Evolutionary conservation across 2,888 invertebrate genomes (phyloP).

Genomic region (Eupithecia abbreviata): DNA sequence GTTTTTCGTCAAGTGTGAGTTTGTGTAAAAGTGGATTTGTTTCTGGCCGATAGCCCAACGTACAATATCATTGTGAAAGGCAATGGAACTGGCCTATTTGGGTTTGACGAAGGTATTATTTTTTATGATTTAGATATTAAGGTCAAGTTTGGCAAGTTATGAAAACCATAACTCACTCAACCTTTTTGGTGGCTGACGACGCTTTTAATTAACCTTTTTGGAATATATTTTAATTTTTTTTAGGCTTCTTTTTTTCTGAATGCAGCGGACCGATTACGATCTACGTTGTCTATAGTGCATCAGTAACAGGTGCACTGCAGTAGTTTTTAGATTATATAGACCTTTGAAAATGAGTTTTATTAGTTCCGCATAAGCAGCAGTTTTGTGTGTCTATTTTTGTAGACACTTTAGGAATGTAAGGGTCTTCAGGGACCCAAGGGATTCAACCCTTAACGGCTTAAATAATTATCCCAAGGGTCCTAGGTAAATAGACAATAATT

Average conservation of each 20-base stretch:
- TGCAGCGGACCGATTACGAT: not conserved
- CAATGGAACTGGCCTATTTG: slow-evolving; percentile 73
- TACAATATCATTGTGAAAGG: slow-evolving; percentile 82
- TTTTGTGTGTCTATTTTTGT: not conserved
- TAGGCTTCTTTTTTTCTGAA: not conserved
- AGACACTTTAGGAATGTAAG: not conserved
- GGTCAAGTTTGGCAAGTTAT: slow-evolving; percentile 10
- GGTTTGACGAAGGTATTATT: slow-evolving; percentile 71
- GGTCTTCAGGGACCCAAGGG: not conserved
- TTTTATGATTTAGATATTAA: slow-evolving; percentile 23
- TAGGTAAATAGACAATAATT: not conserved
- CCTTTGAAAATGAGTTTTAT: not conserved
- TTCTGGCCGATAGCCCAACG: slow-evolving; percentile 73
- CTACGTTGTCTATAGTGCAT: not conserved
- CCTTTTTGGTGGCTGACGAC: not conserved
- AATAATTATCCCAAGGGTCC: not conserved
- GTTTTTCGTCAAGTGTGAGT: slow-evolving; percentile 55
- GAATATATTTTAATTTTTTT: not conserved
- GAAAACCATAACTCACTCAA: not conserved
- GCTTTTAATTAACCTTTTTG: not conserved
- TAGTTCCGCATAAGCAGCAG: not conserved
- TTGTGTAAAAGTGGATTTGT: slow-evolving; percentile 81
- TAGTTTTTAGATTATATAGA: not conserved
- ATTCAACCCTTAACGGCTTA: not conserved
- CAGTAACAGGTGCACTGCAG: not conserved